Base-by-base conservation (phyloP, 1,140 invertebrate genomes). In the Anoplolepis gracilipes region DNA sequence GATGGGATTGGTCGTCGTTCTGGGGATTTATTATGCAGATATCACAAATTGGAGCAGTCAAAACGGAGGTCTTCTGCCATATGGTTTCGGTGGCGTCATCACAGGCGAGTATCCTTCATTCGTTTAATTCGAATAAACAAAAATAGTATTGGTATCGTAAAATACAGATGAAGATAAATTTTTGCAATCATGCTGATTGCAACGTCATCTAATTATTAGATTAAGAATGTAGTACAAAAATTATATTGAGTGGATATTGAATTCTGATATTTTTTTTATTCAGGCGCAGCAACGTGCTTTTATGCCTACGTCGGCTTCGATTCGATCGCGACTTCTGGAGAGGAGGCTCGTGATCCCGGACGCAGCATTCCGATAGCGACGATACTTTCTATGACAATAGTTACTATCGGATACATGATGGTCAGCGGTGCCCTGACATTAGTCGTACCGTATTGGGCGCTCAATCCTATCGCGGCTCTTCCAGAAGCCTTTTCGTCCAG, bases 271-370 rank as follows among this genome's bases (percentile, higher is more conserved):
- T 19, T 49, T 19, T 49, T 19, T 61, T 39, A 36, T 67, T 62
- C 46, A 94, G 98, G 98, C 25, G 98, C 98, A 3, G 98, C 98
- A 0, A 97, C 97, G 6, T 98, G 98, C 93, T 98, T 99, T 90
- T 99, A 98, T 91, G 98, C 98, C 0, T 99, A 98, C 90, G 97
- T 98, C 16, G 98, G 97, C 0, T 98, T 98, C 90, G 98, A 98
- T 91, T 98, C 97, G 85, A 98, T 99, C 59, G 98, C 97, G 10
- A 98, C 98, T 0, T 97, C 97, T 0, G 97, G 97, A 11, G 98
- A 98, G 94, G 98, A 98, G 95, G 97, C 97, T 0, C 97, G 96
- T 90, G 97, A 98, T 91, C 98, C 98, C 0, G 94, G 95, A 0
- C 95, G 96, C 10, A 98, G 97, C 13, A 98, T 98, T 90, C 98